Conservation (phyloP, 2,113 vertebrate genomes). For the Corvus hawaiiensis region DNA sequence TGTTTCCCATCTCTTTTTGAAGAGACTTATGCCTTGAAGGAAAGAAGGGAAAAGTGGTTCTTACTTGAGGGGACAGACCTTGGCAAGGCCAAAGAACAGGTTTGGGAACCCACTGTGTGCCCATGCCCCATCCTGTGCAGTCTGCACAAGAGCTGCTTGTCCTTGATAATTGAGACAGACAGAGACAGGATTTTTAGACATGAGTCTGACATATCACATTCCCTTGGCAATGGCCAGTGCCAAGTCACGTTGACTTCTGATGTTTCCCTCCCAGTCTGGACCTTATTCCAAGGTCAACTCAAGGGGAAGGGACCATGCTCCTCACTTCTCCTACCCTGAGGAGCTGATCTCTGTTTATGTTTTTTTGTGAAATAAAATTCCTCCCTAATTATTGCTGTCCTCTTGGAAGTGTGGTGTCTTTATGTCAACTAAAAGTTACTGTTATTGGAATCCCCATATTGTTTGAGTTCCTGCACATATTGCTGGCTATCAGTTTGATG, state of each 20-base stretch:
- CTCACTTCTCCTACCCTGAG: neutral
- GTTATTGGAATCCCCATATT: neutral
- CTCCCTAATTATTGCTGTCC: neutral
- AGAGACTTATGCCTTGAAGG: neutral
- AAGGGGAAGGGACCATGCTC: neutral
- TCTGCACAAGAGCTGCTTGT: neutral
- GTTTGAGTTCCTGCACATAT: neutral
- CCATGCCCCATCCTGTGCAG: neutral
- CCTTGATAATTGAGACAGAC: conserved; percentile 29
- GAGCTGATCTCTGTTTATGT: neutral
- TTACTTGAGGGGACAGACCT: neutral
- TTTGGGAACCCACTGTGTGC: neutral
- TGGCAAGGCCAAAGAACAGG: conserved; percentile 12
- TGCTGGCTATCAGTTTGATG: neutral
- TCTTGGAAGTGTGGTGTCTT: neutral
- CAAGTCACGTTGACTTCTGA: conserved; percentile 6
- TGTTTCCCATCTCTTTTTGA: neutral
- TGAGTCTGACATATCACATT: conserved; percentile 13
- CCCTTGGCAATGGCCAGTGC: neutral
- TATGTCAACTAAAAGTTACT: neutral
- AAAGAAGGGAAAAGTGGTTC: neutral
- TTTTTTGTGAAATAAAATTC: neutral
- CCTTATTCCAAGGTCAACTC: conserved; percentile 17
- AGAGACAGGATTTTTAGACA: conserved; percentile 18
- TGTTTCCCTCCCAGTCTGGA: neutral